Evolutionary conservation across 2,888 invertebrate species (phyloP), one percentile per base, ranked within the genome.

Genomic region (Stenoptilia bipunctidactyla): DNA sequence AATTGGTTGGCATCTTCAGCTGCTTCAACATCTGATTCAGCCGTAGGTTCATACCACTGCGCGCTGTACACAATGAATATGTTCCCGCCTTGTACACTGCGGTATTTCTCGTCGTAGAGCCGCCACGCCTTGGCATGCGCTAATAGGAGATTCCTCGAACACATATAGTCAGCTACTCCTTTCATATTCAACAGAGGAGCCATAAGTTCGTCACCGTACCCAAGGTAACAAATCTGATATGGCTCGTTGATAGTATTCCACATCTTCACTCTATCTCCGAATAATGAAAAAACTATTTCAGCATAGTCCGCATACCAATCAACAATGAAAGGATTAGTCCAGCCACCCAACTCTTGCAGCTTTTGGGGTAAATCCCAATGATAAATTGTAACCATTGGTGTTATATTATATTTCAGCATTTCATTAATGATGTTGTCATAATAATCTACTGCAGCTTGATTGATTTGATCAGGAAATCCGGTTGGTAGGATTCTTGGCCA

Each of bases 401-500:
- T 56, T 39, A 92, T 89, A 27, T 84, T 85, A 46, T 86, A 86
- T 33, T 71, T 76, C 4, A 85, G 50, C 41, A 90, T 64, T 52
- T 84, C 86, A 44, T 88, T 61, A 25, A 90, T 85, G n/a, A 90
- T 50, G 20, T 66, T 65, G 25, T 64, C 66, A 37, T 72, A 71
- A 39, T 65, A 67, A 13, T 54, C 44, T 1, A 63, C 61, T 13
- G 66, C 70, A 1, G 75, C 77, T 50, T 80, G 59, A 54, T 89
- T 92, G 9, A 88, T 62, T n/a, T 69, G 51, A 39, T 85, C 71
- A 0, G 75, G 55, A 40, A 82, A 80, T 33, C 87, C 88, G 15
- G 76, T 84, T 0, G 90, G 88, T 37, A 90, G 56, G 14, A 91
- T 70, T 15, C 91, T 67, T 0, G 87, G 49, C 91, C 90, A 91